A percentile compares a stretch with the other conserved stretches of the same genome.
These are phyloP conservation scores for Myrmecophaga tridactyla DNA, from an alignment of 2,113 vertebrate genomes.

Conservation along the genomic window DNA sequence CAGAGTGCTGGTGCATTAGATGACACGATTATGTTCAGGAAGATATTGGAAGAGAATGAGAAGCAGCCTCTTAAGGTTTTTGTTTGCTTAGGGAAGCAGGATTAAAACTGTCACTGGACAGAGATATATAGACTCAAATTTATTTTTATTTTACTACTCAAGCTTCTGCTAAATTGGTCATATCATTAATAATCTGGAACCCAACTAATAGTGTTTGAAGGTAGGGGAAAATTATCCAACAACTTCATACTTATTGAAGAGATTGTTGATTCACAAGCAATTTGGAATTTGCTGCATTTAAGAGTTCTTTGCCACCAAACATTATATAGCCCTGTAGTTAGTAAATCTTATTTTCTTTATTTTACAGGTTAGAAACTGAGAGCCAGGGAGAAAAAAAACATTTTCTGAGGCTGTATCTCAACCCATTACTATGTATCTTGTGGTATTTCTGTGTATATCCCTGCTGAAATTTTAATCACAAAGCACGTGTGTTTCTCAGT, in stretches of 20 bases:
- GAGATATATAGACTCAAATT: not conserved
- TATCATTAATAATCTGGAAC: not conserved
- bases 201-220: not conserved
- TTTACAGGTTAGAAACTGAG: slow-evolving; percentile 17
- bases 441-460: not conserved
- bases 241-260: not conserved
- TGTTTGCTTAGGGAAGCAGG: not conserved
- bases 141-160: slow-evolving; percentile 10
- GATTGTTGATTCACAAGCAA: not conserved
- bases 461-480: slow-evolving; percentile 31
- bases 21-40: not conserved
- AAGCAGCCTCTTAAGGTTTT: not conserved
- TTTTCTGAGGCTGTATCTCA: not conserved
- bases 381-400: not conserved
- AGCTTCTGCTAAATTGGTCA: not conserved
- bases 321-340: not conserved
- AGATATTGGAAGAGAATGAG: not conserved
- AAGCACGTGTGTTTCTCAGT: slow-evolving; percentile 24
- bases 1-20: not conserved
- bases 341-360: slow-evolving; percentile 5
- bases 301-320: slow-evolving; percentile 1
- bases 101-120: not conserved
- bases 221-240: not conserved
- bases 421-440: not conserved
- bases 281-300: slow-evolving; percentile 28